Percentiles rank a stretch among this genome's conserved stretches.
phyloP scores from a whole-genome alignment of 2,797 vertebrate species.

The Clarias laeviceps region DNA sequence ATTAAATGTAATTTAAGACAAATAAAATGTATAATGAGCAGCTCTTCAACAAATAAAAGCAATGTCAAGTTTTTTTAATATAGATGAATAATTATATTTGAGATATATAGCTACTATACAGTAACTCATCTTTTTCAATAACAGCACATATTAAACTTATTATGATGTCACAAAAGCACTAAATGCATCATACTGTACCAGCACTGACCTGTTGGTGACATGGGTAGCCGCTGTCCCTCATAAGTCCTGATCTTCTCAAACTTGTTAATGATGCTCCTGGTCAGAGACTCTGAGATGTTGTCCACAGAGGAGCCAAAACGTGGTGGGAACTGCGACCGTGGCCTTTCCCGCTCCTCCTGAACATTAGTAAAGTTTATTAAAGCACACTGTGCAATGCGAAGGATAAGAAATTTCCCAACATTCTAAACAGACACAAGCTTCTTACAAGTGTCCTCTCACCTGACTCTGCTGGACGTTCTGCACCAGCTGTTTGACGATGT shows the following conservation, averaged over 20 bases:
- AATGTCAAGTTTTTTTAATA: background rate
- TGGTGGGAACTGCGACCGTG: constrained; percentile 67
- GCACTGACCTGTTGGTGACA: constrained; percentile 84
- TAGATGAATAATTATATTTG: background rate
- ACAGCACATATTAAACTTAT: no score
- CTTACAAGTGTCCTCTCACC: constrained; percentile 59
- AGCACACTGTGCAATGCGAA: background rate
- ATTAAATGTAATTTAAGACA: background rate
- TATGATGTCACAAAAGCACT: background rate
- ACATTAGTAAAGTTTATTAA: background rate
- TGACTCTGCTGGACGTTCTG: constrained; percentile 71
- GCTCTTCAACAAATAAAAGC: background rate
- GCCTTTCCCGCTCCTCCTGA: constrained; percentile 77
- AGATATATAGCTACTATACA: no score
- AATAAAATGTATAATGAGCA: background rate
- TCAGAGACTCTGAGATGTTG: constrained; percentile 70
- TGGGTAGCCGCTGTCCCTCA: constrained; percentile 79
- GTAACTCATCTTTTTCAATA: background rate
- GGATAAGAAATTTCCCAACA: background rate
- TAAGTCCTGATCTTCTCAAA: constrained; percentile 74
- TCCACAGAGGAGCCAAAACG: constrained; percentile 75
- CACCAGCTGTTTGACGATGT: constrained; percentile 74
- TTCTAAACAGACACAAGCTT: background rate
- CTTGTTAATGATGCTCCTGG: constrained; percentile 72
- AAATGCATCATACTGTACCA: background rate